Percentiles rank a stretch among this genome's conserved stretches.
Evolutionary conservation across 2,113 vertebrate genomes (phyloP).

Genomic region (Cottus gobio): DNA sequence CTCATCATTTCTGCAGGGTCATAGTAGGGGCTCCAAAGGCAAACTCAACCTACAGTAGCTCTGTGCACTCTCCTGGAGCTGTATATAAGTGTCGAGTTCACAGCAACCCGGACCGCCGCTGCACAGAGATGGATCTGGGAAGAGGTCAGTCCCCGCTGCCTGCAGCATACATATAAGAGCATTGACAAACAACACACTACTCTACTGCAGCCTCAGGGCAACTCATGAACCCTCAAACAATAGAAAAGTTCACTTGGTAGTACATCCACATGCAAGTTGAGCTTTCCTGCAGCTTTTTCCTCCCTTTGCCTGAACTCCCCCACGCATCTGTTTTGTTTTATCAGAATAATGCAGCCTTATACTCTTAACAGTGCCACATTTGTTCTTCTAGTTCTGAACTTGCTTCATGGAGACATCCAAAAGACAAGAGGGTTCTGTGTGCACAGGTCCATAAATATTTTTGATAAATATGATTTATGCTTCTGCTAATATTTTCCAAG

Average conservation of each 20-base stretch:
- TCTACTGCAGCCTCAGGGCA: not conserved
- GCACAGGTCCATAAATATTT: conserved; percentile 68
- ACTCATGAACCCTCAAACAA: conserved; percentile 3
- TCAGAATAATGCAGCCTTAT: conserved; percentile 64
- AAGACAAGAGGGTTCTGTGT: conserved; percentile 60
- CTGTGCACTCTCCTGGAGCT: conserved; percentile 91
- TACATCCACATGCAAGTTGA: conserved; percentile 3
- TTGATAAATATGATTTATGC: conserved; percentile 79
- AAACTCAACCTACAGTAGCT: conserved; percentile 93
- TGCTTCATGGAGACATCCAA: conserved; percentile 25
- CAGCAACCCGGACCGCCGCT: conserved; percentile 94
- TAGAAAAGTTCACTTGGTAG: not conserved
- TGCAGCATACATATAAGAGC: conserved; percentile 25
- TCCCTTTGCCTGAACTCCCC: conserved; percentile 41
- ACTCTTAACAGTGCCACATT: conserved; percentile 41
- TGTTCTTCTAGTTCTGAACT: conserved; percentile 38
- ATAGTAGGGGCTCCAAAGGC: conserved; percentile 95
- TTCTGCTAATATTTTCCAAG: conserved; percentile 82
- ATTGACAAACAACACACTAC: not conserved
- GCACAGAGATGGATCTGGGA: conserved; percentile 97
- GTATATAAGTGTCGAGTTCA: conserved; percentile 96
- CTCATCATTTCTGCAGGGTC: conserved; percentile 84
- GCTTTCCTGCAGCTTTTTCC: conserved; percentile 36
- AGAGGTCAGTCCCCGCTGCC: conserved; percentile 86
- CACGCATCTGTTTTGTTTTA: conserved; percentile 78